These are phyloP conservation scores for Gobio occitaniae DNA, from an alignment of 2,797 vertebrate genomes.

Conservation along the genomic window DNA sequence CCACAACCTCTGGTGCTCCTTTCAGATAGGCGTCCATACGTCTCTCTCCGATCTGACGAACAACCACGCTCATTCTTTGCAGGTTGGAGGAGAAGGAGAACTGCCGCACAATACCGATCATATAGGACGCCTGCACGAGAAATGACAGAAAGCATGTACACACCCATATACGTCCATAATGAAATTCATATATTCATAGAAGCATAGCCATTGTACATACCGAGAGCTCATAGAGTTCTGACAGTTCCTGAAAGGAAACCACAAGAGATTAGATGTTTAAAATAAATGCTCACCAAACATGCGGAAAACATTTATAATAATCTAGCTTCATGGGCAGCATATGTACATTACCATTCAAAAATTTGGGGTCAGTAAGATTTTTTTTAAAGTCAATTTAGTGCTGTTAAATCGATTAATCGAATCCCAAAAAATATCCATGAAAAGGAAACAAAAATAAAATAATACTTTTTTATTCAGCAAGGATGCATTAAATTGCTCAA, in stretches of 20 bases:
- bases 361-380: no score
- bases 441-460: no score
- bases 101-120: conserved; percentile 97
- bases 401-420: no score
- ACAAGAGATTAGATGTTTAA: background rate
- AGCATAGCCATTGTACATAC: conserved; percentile 76
- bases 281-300: conserved; percentile 77
- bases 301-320: background rate
- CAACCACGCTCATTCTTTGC: conserved; percentile 95
- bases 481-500: background rate
- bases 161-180: background rate
- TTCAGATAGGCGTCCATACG: conserved; percentile 97
- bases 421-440: no score
- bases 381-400: no score
- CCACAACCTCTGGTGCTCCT: conserved; percentile 93
- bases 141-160: background rate
- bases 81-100: conserved; percentile 96
- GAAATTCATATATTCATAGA: background rate
- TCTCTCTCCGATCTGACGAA: conserved; percentile 89
- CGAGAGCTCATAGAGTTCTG: conserved; percentile 89
- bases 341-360: no score
- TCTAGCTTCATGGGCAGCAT: background rate
- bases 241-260: conserved; percentile 84
- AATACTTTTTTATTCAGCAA: no score
- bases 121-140: conserved; percentile 82